Conservation (phyloP, 2,113 vertebrate genomes). For the Sakesphorus luctuosus region DNA sequence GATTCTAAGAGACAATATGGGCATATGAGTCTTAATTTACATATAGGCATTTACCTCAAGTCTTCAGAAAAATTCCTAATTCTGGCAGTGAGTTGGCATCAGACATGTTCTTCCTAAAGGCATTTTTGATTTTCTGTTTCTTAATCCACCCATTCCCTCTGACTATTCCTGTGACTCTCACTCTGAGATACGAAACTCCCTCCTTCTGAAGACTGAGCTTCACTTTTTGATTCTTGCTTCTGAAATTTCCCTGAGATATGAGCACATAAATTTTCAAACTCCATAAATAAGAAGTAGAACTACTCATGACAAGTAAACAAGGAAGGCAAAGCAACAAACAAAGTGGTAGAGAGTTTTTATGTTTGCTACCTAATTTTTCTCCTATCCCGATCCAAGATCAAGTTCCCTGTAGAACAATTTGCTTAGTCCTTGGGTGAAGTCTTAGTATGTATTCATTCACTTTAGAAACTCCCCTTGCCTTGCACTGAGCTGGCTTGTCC, state of each 20-base stretch:
- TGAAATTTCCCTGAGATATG: not conserved
- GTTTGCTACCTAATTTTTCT: not conserved
- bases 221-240: not conserved
- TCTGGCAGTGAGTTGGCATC: not conserved
- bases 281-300: not conserved
- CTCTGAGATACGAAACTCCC: not conserved
- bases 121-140: not conserved
- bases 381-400: not conserved
- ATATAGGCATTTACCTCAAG: not conserved
- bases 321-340: not conserved
- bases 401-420: not conserved
- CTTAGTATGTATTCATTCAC: not conserved
- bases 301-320: not conserved
- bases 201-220: not conserved
- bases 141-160: not conserved
- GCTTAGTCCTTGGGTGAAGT: constrained; percentile 22
- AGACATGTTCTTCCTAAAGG: not conserved
- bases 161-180: not conserved
- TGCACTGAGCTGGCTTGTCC: constrained; percentile 43
- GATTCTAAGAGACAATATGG: not conserved
- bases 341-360: not conserved
- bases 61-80: not conserved
- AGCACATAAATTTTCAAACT: not conserved
- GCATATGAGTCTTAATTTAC: not conserved
- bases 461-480: constrained; percentile 37